Conservation (phyloP, 2,797 vertebrate genomes). For the Saxicola maurus region DNA sequence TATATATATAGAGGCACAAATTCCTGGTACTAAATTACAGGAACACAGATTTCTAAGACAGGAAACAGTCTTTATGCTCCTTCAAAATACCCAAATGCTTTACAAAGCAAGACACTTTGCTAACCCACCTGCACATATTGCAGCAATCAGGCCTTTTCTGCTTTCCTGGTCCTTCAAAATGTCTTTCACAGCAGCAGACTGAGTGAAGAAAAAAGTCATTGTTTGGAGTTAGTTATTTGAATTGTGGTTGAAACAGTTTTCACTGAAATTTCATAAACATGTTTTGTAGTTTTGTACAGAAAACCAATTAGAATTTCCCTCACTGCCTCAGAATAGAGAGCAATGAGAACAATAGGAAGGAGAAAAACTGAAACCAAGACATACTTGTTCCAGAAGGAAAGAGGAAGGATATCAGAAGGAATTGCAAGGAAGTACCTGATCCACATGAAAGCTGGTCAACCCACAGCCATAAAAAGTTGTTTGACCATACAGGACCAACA, state of each 20-base stretch:
- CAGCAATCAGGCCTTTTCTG: slow-evolving; percentile 92
- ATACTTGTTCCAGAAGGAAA: neutral
- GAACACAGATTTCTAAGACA: neutral
- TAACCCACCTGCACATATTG: slow-evolving; percentile 93
- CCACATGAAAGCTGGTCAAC: neutral
- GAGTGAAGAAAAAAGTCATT: neutral
- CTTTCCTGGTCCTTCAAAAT: slow-evolving; percentile 89
- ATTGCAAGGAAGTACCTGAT: neutral
- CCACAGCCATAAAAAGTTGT: neutral
- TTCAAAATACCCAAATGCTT: neutral
- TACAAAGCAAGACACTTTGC: neutral
- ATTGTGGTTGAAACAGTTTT: neutral
- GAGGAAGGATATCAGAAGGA: neutral
- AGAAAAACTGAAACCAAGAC: neutral
- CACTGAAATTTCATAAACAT: neutral
- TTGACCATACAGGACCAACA: neutral
- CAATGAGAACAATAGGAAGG: neutral
- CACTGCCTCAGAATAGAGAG: neutral
- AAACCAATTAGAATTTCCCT: neutral
- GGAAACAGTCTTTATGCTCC: neutral
- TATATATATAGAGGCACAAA: neutral
- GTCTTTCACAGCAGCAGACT: slow-evolving; percentile 90
- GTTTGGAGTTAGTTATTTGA: neutral
- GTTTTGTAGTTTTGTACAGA: neutral
- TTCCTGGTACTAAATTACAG: neutral